phyloP scores from a whole-genome alignment of 2,113 vertebrate genomes.

The Tricholaema leucomelas region DNA sequence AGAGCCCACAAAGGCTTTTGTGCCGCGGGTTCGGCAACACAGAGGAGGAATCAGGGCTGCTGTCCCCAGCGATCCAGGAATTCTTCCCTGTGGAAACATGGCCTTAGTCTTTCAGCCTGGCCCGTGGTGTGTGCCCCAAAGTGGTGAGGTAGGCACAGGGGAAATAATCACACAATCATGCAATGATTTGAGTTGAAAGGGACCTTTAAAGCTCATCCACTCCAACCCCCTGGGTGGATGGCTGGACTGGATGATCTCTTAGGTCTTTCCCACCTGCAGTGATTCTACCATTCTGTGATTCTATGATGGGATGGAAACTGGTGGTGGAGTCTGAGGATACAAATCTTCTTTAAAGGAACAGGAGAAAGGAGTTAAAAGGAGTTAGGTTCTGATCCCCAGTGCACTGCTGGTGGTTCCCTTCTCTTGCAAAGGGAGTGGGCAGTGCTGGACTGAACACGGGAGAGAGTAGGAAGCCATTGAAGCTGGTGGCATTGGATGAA shows the following conservation, averaged over 20 bases:
- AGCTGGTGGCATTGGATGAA: background rate
- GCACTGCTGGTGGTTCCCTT: rapidly evolving
- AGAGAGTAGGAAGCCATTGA: background rate
- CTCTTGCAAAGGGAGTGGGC: background rate
- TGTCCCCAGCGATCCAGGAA: background rate
- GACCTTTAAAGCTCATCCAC: too few relatives aligned
- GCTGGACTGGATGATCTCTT: background rate
- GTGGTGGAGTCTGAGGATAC: background rate
- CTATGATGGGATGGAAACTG: background rate
- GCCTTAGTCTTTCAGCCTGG: background rate
- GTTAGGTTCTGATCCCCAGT: background rate
- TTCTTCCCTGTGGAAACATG: background rate
- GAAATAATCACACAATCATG: background rate
- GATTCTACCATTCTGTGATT: background rate
- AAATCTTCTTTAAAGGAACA: background rate
- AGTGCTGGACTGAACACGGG: background rate
- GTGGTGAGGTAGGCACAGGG: background rate
- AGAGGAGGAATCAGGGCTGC: background rate
- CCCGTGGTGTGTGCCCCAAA: rapidly evolving
- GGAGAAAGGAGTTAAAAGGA: background rate
- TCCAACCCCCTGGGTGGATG: too few relatives aligned
- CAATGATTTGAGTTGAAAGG: too few relatives aligned
- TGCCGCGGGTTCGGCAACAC: background rate
- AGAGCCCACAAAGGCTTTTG: background rate
- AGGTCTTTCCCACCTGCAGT: background rate